Evolutionary conservation across 2,888 invertebrate genomes (phyloP), one percentile per base, ranked within the genome.

Genomic region (Ophion ventricosus): DNA sequence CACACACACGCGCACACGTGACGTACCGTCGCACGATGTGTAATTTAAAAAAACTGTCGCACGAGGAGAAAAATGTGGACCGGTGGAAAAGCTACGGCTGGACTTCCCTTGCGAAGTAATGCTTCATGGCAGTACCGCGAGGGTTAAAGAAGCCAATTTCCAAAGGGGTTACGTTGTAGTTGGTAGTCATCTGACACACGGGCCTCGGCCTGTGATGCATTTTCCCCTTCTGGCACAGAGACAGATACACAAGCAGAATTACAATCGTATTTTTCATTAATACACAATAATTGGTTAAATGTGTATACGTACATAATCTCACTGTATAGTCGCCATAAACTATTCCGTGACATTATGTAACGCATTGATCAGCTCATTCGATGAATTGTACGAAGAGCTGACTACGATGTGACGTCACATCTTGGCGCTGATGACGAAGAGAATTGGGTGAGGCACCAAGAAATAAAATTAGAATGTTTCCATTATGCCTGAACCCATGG

Each of bases 131-230:
- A 59, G 59, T 59, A 59, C 10, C 59, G 59, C n/a, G n/a, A n/a
- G 59, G 59, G 17, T 17, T 17, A 59, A 59, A 59, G 59, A 59
- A 59, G 23, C 59, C 59, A 59, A 59, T 59, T 59, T 59, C 59
- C 20, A 59, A 59, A 59, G 20, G 59, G 5, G n/a, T 59, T 59
- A 59, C 23, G 59, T 59, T 59, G 59, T 20, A 59, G 59, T 59
- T 59, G 20, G 20, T 59, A 59, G 59, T 63, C 63, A 63, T 63
- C 63, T 63, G 63, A 63, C 63, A 63, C 63, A 63, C 63, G 63
- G 63, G 14, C n/a, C n/a, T n/a, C n/a, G n/a, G n/a, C n/a, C n/a
- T n/a, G n/a, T n/a, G n/a, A n/a, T n/a, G n/a, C n/a, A n/a, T n/a
- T n/a, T n/a, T n/a, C n/a, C n/a, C n/a, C n/a, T n/a, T n/a, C n/a